Percentiles rank a stretch among this genome's conserved stretches.
Conservation (phyloP, 2,797 vertebrate species). For the Hypotaenidia okinawae region DNA sequence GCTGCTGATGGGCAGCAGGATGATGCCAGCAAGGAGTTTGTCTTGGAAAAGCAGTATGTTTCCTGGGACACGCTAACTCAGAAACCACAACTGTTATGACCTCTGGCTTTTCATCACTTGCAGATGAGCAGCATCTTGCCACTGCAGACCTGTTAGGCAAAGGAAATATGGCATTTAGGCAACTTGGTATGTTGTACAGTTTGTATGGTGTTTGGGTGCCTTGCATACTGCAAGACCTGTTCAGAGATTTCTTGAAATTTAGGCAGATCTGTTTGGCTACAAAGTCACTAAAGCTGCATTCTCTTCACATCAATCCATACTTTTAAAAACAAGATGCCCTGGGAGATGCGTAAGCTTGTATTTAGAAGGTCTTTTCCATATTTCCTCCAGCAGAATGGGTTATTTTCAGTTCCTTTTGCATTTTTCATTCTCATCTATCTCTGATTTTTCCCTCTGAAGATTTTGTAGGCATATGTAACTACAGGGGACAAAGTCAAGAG, state of each 20-base stretch:
- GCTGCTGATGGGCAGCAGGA: background rate
- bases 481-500: background rate
- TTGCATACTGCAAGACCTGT: background rate
- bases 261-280: background rate
- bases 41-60: background rate
- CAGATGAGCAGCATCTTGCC: background rate
- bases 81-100: background rate
- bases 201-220: background rate
- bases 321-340: background rate
- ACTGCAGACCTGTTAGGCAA: background rate
- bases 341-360: background rate
- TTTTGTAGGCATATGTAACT: background rate
- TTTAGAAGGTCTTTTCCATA: background rate
- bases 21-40: accelerated
- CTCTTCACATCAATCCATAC: background rate
- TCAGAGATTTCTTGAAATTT: background rate
- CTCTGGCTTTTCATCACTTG: background rate
- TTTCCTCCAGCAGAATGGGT: background rate
- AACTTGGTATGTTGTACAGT: background rate
- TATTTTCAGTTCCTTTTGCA: constrained; percentile 14
- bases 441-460: background rate
- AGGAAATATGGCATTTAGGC: background rate
- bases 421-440: constrained; percentile 11
- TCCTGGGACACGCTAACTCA: accelerated
- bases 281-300: background rate